Evolutionary conservation across 2,797 vertebrate species (phyloP).

Genomic region (Allenopithecus nigroviridis): DNA sequence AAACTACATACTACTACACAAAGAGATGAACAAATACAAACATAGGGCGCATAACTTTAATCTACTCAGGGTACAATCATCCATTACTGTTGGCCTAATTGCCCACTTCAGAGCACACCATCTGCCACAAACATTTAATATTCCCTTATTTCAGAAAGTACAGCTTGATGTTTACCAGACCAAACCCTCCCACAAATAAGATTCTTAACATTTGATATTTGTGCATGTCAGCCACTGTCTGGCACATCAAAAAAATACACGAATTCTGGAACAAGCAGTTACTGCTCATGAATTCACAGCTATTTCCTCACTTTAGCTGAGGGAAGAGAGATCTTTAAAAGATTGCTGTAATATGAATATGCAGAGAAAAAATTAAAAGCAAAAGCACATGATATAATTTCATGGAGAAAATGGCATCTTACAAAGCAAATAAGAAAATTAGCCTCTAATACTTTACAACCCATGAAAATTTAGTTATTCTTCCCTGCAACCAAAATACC

Average conservation of each 20-base stretch:
- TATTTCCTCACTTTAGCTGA: conserved; percentile 64
- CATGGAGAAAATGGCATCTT: background rate
- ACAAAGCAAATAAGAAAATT: conserved; percentile 58
- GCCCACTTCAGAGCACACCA: conserved; percentile 41
- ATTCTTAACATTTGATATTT: conserved; percentile 71
- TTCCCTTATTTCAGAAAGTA: conserved; percentile 68
- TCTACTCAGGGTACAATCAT: background rate
- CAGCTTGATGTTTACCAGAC: conserved; percentile 66
- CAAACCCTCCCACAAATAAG: conserved; percentile 62
- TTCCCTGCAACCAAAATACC: background rate
- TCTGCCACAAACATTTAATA: conserved; percentile 59
- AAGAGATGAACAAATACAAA: conserved; percentile 11
- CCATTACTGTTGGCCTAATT: background rate
- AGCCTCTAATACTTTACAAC: conserved; percentile 21
- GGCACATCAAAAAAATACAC: conserved; percentile 65
- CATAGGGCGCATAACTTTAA: background rate
- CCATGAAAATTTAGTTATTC: background rate
- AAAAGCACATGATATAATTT: conserved; percentile 58
- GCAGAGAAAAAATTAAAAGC: conserved; percentile 61
- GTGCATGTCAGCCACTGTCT: conserved; percentile 77
- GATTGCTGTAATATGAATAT: conserved; percentile 69
- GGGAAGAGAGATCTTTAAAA: conserved; percentile 53
- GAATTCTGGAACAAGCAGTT: conserved; percentile 67
- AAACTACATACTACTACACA: background rate
- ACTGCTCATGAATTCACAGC: conserved; percentile 65